phyloP scores from a whole-genome alignment of 2,797 vertebrate genomes.

The Zalophus californianus region DNA sequence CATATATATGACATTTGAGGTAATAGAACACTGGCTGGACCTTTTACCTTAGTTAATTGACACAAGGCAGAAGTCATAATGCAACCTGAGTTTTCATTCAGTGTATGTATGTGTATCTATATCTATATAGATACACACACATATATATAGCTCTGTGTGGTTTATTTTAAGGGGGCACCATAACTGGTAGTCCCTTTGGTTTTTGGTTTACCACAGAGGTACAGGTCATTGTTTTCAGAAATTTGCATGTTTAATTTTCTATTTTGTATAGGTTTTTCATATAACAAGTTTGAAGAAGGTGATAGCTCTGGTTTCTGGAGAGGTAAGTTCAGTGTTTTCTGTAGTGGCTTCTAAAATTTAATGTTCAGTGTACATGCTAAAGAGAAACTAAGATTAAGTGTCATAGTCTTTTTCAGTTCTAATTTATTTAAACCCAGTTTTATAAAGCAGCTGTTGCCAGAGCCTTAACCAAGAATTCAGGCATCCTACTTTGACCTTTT shows the following conservation, averaged over 20 bases:
- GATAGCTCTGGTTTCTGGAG: conserved; percentile 76
- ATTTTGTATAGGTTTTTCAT: conserved; percentile 72
- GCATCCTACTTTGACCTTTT: background rate
- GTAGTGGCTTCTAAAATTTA: background rate
- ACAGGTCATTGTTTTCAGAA: conserved; percentile 26
- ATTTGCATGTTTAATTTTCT: conserved; percentile 49
- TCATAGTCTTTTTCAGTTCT: background rate
- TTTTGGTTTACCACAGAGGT: background rate
- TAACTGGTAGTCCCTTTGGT: background rate
- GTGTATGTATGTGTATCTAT: background rate
- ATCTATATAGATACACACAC: too few relatives aligned
- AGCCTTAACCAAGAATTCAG: background rate
- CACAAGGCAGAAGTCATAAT: background rate
- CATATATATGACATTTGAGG: background rate
- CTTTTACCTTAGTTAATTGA: background rate
- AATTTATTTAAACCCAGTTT: background rate
- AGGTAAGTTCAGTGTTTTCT: conserved; percentile 74
- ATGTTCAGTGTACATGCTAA: background rate
- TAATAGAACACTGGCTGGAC: background rate
- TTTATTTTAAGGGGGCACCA: background rate
- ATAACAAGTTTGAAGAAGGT: conserved; percentile 79
- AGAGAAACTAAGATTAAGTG: background rate
- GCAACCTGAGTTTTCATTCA: background rate
- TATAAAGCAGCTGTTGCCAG: background rate
- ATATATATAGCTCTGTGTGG: background rate